These are phyloP conservation scores for Cichladusa arquata DNA, from an alignment of 2,113 vertebrate species.

Conservation along the genomic window DNA sequence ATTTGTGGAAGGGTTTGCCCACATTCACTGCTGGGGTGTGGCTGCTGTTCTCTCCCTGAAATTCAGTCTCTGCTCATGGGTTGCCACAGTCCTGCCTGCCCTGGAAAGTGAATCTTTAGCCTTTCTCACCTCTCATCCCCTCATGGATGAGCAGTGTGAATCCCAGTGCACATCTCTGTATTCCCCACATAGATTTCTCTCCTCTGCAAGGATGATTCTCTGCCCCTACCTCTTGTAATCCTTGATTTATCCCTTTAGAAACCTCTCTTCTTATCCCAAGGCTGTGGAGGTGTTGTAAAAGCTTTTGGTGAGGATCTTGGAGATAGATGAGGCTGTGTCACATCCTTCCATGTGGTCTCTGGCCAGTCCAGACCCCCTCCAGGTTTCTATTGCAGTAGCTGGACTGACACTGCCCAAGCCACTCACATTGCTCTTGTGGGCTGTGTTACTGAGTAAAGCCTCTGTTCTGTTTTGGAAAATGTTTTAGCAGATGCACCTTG, in stretches of 20 bases:
- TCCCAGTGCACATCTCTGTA: fast-evolving
- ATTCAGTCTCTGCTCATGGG: not conserved
- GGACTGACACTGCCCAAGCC: not conserved
- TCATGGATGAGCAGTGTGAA: not conserved
- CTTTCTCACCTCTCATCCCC: not conserved
- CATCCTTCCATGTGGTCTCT: fast-evolving
- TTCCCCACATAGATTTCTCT: not conserved
- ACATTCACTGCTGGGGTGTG: not conserved
- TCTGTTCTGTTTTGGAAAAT: not conserved
- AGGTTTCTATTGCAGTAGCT: not conserved
- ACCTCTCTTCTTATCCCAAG: not conserved
- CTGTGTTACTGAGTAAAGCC: not conserved
- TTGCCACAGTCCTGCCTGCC: not conserved
- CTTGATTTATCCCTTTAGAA: not conserved
- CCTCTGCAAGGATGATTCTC: not conserved
- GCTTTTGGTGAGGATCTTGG: not conserved
- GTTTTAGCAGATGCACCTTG: not conserved
- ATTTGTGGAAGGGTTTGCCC: not conserved
- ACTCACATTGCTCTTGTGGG: not conserved
- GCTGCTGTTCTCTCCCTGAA: not conserved
- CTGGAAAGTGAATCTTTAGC: not conserved
- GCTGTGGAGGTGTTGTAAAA: not conserved
- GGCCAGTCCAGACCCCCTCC: not conserved
- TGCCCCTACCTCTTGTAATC: not conserved
- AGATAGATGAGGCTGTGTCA: not conserved